These are phyloP conservation scores for Pluvialis apricaria DNA, from an alignment of 2,113 vertebrate species.

Conservation along the genomic window DNA sequence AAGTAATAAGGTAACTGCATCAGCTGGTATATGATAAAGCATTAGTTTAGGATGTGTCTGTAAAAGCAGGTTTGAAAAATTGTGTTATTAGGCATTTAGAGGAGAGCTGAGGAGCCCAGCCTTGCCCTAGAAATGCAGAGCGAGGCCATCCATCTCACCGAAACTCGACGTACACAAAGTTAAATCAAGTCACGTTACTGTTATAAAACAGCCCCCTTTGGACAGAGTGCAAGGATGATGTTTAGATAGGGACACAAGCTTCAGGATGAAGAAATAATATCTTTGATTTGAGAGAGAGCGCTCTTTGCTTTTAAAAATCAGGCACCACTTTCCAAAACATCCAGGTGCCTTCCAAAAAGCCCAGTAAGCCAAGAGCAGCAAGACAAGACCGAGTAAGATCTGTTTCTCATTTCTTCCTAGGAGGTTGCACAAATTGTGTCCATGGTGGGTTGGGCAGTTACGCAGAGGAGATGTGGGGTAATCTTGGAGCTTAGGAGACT, in stretches of 20 bases:
- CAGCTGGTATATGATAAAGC: not conserved
- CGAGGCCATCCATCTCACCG: not conserved
- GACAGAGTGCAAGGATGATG: not conserved
- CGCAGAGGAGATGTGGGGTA: not conserved
- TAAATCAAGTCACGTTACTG: not conserved
- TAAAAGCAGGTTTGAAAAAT: not conserved
- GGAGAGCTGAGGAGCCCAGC: not conserved
- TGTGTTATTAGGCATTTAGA: accelerated
- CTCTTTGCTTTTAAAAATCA: not conserved
- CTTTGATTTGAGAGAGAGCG: not conserved
- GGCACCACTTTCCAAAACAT: not conserved
- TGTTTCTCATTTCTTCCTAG: not conserved
- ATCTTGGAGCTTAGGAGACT: too few relatives aligned
- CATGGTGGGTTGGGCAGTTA: not conserved
- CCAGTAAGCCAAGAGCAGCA: not conserved
- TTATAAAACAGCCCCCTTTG: not conserved
- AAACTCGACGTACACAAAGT: accelerated
- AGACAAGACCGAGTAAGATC: not conserved
- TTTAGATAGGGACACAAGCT: not conserved
- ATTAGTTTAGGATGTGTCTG: not conserved
- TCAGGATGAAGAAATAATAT: not conserved
- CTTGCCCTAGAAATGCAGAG: not conserved
- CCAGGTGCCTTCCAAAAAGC: not conserved
- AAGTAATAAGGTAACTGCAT: not conserved
- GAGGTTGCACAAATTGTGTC: not conserved